A percentile compares a stretch with the other conserved stretches of the same genome.
Evolutionary conservation across 2,113 vertebrate genomes (phyloP).

Genomic region (Neoarius graeffei): DNA sequence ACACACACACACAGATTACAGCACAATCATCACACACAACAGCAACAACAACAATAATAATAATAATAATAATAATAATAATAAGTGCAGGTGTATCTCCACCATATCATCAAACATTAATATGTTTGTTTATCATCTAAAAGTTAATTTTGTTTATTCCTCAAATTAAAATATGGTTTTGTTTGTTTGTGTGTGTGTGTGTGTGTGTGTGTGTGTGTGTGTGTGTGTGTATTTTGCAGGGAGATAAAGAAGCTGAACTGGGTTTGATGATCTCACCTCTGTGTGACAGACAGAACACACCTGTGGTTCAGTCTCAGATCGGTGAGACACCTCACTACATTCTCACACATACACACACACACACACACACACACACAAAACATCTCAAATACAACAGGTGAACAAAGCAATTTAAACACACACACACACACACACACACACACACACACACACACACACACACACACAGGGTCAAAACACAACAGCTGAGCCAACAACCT

Average conservation of each 20-base stretch:
- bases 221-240: conserved; percentile 67
- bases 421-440: not conserved
- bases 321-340: conserved; percentile 67
- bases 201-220: no score
- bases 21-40: not conserved
- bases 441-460: no score
- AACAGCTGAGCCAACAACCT: no score
- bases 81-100: not conserved
- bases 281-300: conserved; percentile 86
- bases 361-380: not conserved
- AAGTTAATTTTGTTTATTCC: not conserved
- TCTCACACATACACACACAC: not conserved
- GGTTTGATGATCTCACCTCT: conserved; percentile 86
- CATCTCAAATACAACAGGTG: not conserved
- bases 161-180: not conserved
- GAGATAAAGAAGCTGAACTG: conserved; percentile 87
- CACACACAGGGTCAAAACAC: no score
- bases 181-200: conserved; percentile 45
- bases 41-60: not conserved
- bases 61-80: not conserved
- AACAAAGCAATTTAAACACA: not conserved
- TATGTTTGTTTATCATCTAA: not conserved
- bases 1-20: not conserved
- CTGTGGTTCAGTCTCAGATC: conserved; percentile 89
- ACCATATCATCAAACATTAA: not conserved